Base-by-base conservation (phyloP, 2,797 vertebrate genomes). In the Cephalopachus bancanus region DNA sequence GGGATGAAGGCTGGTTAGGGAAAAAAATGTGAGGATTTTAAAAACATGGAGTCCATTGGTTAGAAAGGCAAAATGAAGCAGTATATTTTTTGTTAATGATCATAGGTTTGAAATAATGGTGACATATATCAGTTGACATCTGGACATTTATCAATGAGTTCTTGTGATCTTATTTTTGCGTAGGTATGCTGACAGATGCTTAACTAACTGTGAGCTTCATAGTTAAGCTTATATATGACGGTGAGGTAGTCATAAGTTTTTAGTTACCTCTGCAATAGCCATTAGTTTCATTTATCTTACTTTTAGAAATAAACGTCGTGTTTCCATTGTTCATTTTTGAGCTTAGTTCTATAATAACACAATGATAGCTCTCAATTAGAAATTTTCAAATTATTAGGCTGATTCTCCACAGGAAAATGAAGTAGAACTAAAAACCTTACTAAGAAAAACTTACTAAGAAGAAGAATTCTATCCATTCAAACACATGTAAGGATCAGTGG, bases 61-160 rank as follows among this genome's bases (percentile, higher is more conserved):
- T 96, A 72, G n/a, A 93, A 69, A 95, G 55, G 22, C 16, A 96
- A 97, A 97, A 87, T 59, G 11, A 93, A 96, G 15, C 10, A 49
- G 30, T 62, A 19, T 49, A 17, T 78, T 97, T 57, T 79, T 93
- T 95, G 76, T 85, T 78, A 26, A 37, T 92, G 72, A 83, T 93
- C 37, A 62, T 67, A 93, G 15, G 30, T 89, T 97, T 93, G 51
- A 79, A 92, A 93, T 91, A 88, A 93, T 75, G 74, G 2, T 75
- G 65, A 69, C n/a, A 7, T 16, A 6, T 15, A 37, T 51, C 33
- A 94, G 28, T 11, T 7, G 20, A 64, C 16, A 74, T 74, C 6
- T 78, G 17, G 15, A 5, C 16, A 85, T 85, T 96, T 93, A 79
- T 30, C 24, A 89, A 91, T 88, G 71, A 28, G n/a, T 90, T 90